Percentiles rank a stretch among this genome's conserved stretches.
These are phyloP conservation scores for Mizuhopecten yessoensis DNA, from an alignment of 1,140 invertebrate genomes.

Conservation along the genomic window DNA sequence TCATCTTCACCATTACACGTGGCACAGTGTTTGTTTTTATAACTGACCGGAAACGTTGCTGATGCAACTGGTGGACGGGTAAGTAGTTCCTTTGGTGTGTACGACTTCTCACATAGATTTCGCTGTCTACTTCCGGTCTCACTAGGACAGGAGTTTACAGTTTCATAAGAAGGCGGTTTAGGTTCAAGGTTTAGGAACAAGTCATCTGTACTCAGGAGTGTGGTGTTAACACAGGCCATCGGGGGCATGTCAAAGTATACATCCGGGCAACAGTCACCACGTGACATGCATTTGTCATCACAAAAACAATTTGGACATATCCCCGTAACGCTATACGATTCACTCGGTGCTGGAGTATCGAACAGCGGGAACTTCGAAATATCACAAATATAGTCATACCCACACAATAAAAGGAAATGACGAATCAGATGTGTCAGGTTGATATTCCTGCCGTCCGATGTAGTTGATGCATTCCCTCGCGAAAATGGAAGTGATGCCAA, in stretches of 20 bases:
- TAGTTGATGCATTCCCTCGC: not conserved
- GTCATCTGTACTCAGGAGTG: not conserved
- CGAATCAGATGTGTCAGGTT: not conserved
- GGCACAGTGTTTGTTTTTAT: constrained; percentile 51
- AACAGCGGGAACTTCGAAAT: not conserved
- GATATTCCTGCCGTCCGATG: not conserved
- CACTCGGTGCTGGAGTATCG: not conserved
- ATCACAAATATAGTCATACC: constrained; percentile 22
- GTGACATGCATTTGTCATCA: constrained; percentile 33
- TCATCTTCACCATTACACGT: constrained; percentile 50
- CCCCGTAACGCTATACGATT: not conserved
- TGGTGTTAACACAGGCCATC: constrained; percentile 38
- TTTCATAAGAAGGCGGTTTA: not conserved
- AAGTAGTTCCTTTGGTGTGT: not conserved
- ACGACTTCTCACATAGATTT: not conserved
- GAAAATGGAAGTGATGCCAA: not conserved
- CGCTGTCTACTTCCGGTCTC: not conserved
- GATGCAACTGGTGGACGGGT: constrained; percentile 44
- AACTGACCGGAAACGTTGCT: not conserved
- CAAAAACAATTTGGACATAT: constrained; percentile 48
- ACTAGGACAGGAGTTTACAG: not conserved
- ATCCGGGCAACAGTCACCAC: constrained; percentile 56
- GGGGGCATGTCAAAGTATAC: not conserved
- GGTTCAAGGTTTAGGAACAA: not conserved
- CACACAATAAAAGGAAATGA: not conserved